Conservation (phyloP, 2,113 vertebrate genomes). For the Gnathonemus longibarbis region DNA sequence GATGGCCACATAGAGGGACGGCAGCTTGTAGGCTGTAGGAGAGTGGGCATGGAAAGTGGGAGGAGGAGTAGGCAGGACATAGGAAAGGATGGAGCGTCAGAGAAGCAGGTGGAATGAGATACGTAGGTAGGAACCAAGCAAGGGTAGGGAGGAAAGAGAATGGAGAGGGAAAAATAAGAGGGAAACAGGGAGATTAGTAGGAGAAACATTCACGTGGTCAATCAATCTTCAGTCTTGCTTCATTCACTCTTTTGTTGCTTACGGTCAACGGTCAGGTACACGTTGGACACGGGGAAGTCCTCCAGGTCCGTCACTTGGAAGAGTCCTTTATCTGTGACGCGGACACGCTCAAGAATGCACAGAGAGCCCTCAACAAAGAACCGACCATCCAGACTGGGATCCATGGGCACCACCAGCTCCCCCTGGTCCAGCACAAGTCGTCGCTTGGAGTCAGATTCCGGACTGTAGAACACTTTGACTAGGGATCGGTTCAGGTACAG, state of each 20-base stretch:
- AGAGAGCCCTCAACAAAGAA: conserved; percentile 47
- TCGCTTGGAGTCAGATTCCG: neutral
- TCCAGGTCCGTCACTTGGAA: conserved; percentile 52
- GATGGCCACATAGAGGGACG: conserved; percentile 57
- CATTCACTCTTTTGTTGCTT: conserved; percentile 28
- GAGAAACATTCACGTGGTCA: neutral
- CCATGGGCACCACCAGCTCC: conserved; percentile 40
- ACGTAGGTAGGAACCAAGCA: neutral
- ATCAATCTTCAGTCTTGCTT: neutral
- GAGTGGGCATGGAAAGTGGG: neutral
- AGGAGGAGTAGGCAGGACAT: neutral
- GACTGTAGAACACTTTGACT: conserved; percentile 48
- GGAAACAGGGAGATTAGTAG: neutral
- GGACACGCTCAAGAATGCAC: conserved; percentile 50
- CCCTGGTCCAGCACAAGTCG: conserved; percentile 53
- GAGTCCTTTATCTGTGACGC: conserved; percentile 43
- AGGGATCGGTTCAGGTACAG: conserved; percentile 55
- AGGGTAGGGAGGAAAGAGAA: neutral
- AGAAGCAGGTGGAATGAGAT: neutral
- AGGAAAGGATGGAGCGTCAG: neutral
- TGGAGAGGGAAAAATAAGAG: conserved; percentile 15
- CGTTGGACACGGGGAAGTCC: conserved; percentile 49
- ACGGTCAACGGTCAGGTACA: conserved; percentile 50
- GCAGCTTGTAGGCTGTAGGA: conserved; percentile 53
- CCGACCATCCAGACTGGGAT: conserved; percentile 45